These are phyloP conservation scores for Phocides pigmalion DNA, from an alignment of 1,140 invertebrate species.

Conservation along the genomic window DNA sequence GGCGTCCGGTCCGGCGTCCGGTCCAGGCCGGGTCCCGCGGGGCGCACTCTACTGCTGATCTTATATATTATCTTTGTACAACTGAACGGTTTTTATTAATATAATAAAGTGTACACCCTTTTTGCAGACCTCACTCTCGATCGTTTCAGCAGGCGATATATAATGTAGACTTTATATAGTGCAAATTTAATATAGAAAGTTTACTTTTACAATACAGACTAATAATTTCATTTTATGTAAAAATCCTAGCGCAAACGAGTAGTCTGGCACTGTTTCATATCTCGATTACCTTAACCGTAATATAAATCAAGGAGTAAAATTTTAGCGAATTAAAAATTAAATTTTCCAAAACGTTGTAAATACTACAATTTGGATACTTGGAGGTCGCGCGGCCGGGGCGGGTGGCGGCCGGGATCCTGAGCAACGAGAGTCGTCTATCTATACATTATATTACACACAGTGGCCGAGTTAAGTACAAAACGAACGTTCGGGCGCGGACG, in stretches of 20 bases:
- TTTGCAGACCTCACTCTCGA: constrained; percentile 31
- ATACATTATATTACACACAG: constrained; percentile 57
- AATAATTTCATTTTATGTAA: constrained; percentile 82
- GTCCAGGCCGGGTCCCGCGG: constrained; percentile 31
- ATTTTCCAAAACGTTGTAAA: constrained; percentile 83
- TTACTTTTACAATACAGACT: constrained; percentile 81
- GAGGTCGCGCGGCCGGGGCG: constrained; percentile 57
- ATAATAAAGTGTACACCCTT: constrained; percentile 6
- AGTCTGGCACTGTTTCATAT: constrained; percentile 79
- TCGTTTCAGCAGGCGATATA: constrained; percentile 70
- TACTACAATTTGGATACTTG: constrained; percentile 78
- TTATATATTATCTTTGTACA: constrained; percentile 21
- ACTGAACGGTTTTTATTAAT: constrained; percentile 23
- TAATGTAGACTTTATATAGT: constrained; percentile 75
- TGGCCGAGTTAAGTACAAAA: constrained; percentile 52
- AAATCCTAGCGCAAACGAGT: constrained; percentile 81
- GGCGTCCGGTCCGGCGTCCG: constrained; percentile 38
- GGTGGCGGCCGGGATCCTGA: constrained; percentile 66
- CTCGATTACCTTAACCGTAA: constrained; percentile 78
- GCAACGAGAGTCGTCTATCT: constrained; percentile 73
- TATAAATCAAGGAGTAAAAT: constrained; percentile 83
- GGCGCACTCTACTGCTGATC: constrained; percentile 7
- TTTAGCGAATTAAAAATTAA: constrained; percentile 84
- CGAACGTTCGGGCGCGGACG: constrained; percentile 41
- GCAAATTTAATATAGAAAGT: constrained; percentile 83